Base-by-base conservation (phyloP, 2,113 vertebrate genomes). In the Rallus limicola region DNA sequence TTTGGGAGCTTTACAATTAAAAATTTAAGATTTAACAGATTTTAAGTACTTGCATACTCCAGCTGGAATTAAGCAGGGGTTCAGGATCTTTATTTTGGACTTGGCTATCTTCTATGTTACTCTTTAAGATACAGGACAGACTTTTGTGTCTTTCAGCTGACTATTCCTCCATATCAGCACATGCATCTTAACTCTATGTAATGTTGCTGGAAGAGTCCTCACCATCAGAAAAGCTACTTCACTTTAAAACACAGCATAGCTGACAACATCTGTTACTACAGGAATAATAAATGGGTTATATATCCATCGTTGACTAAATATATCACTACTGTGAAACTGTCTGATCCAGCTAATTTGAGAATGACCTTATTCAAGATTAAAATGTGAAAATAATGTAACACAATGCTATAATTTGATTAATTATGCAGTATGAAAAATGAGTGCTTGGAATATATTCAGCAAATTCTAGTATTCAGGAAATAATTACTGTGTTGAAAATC, bases 321-420 rank as follows among this genome's bases (percentile, higher is more conserved):
- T 88, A 84, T 93, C 88, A 65, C 76, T 86, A 8, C 60, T 81
- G 77, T 75, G 71, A 96, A 85, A 62, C 40, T 67, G 10, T 63
- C 65, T 85, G 53, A 91, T 83, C 62, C 74, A 88, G 69, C 77
- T 91, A 79, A 94, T 95, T 86, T 93, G 65, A 84, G 80, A 94
- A 88, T 88, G 80, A 89, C 80, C 72, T 94, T 92, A 68, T 18
- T 94, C 70, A 82, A 91, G 72, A 93, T 76, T 88, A 78, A 93
- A 92, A 96, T 90, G 55, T 92, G 69, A 89, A 96, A 95, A 95
- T 79, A 96, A 86, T 93, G 34, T 86, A 93, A 96, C 80, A 94
- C 88, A 93, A 62, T 88, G 77, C 52, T 84, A 72, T 92, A 81
- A 89, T 96, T 94, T 97, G 86, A 93, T 96, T 92, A 95, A 96